Percentiles rank a stretch among this genome's conserved stretches.
Conservation (phyloP, 1,140 invertebrate genomes). For the Drosophila athabasca region DNA sequence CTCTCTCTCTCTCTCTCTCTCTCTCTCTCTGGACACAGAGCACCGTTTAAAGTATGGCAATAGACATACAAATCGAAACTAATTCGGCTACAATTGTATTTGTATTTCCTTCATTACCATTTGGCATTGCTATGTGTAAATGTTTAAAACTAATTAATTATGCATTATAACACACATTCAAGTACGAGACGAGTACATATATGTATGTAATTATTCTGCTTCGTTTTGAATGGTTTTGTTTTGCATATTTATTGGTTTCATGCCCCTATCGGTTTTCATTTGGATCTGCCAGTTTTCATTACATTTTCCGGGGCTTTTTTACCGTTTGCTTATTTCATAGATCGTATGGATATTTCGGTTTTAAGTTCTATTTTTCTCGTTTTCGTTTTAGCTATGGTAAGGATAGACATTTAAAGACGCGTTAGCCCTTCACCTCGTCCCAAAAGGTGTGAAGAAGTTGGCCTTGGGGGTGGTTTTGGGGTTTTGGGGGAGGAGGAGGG, state of each 20-base stretch:
- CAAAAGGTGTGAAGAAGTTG: neutral
- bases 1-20: no score
- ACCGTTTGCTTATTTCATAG: constrained; percentile 33
- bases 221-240: neutral
- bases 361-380: neutral
- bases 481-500: neutral
- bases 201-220: constrained; percentile 16
- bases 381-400: constrained; percentile 12
- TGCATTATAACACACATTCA: constrained; percentile 5
- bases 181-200: no score
- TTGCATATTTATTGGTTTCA: neutral
- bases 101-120: neutral
- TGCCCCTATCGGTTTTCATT: neutral
- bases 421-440: constrained; percentile 12
- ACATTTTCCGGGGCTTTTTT: neutral
- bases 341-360: constrained; percentile 1
- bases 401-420: constrained; percentile 48
- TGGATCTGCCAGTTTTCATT: constrained; percentile 5
- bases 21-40: no score
- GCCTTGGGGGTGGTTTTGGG: neutral
- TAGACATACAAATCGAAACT: neutral
- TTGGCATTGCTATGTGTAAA: constrained; percentile 32
- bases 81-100: constrained; percentile 31
- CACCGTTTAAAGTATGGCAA: no score
- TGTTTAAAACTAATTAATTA: constrained; percentile 51